phyloP scores from a whole-genome alignment of 2,113 vertebrate species.

The Mesitornis unicolor region DNA sequence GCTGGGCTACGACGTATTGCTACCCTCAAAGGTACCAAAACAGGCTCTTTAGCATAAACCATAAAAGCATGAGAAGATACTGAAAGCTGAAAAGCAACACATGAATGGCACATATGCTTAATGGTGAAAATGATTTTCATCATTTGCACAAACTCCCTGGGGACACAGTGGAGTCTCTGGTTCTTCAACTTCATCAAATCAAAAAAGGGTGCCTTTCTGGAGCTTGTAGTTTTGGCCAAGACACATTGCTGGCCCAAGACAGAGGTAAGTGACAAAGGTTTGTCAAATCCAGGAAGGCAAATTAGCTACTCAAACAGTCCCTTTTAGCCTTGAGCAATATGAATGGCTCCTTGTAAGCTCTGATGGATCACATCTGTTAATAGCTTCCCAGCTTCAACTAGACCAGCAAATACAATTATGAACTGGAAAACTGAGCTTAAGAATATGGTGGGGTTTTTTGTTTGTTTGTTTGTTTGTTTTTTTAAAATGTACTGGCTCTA shows the following conservation, averaged over 20 bases:
- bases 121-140: neutral
- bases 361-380: constrained; percentile 51
- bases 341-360: neutral
- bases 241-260: neutral
- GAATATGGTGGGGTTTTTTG: neutral
- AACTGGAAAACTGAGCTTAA: neutral
- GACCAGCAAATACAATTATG: constrained; percentile 27
- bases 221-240: neutral
- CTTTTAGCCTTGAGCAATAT: neutral
- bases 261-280: neutral
- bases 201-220: neutral
- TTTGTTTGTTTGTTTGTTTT: fast-evolving
- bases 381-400: constrained; percentile 16
- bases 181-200: neutral
- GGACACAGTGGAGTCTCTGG: neutral
- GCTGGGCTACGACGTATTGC: neutral
- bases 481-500: neutral
- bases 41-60: neutral
- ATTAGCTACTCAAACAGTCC: neutral
- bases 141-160: neutral
- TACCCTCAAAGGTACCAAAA: neutral
- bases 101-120: neutral
- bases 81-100: neutral
- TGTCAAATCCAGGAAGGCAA: constrained; percentile 42
- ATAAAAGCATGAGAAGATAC: neutral